These are phyloP conservation scores for Schizopygopsis malacanthus DNA, from an alignment of 2,797 vertebrate genomes.

Conservation along the genomic window DNA sequence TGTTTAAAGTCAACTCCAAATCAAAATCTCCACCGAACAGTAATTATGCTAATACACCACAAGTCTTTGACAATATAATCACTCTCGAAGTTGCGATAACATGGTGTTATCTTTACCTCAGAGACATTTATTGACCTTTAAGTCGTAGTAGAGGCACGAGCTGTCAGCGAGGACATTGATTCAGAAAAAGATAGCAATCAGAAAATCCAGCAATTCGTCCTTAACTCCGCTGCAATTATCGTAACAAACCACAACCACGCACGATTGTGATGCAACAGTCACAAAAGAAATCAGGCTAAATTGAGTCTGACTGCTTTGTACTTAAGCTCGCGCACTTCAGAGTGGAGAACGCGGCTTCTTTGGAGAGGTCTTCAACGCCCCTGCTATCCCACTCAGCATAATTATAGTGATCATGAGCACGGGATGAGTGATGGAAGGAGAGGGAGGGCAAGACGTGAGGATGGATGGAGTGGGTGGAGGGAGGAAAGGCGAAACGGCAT, in stretches of 20 bases:
- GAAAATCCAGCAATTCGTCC: constrained; percentile 3
- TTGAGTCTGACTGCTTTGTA: constrained; percentile 41
- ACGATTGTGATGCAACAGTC: constrained; percentile 29
- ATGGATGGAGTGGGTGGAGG: constrained; percentile 37
- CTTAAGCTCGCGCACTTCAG: constrained; percentile 29
- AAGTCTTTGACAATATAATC: constrained; percentile 40
- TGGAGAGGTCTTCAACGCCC: constrained; percentile 52
- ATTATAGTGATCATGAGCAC: constrained; percentile 63
- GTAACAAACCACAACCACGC: constrained; percentile 4
- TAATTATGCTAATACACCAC: constrained; percentile 38
- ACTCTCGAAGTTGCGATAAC: not conserved
- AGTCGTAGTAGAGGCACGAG: not conserved
- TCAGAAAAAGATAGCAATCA: constrained; percentile 38
- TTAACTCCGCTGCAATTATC: not conserved
- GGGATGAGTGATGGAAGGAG: constrained; percentile 42
- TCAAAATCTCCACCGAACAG: not conserved
- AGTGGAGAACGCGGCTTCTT: constrained; percentile 33
- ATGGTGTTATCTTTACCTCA: constrained; percentile 26
- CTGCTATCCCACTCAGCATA: constrained; percentile 58
- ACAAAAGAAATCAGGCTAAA: constrained; percentile 46
- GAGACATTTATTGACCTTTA: constrained; percentile 49
- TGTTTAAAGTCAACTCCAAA: constrained; percentile 3
- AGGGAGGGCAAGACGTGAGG: constrained; percentile 12
- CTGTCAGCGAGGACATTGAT: constrained; percentile 23
- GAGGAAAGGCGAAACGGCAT: constrained; percentile 52